phyloP scores from a whole-genome alignment of 2,888 invertebrate species.

The Invenusta paracnida region DNA sequence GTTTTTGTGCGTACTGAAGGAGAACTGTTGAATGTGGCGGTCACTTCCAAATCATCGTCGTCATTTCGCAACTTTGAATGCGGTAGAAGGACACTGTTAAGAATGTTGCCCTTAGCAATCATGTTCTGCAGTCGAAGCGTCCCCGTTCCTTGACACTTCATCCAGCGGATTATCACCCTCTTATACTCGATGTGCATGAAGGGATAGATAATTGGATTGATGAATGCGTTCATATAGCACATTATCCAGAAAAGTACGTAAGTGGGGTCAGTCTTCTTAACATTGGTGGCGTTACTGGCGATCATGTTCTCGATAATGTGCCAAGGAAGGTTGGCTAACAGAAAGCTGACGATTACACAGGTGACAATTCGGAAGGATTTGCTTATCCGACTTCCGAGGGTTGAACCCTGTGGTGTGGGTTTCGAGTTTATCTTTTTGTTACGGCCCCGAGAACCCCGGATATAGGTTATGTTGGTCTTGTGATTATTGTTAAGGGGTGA shows the following conservation, averaged over 20 bases:
- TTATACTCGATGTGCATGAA: constrained; percentile 38
- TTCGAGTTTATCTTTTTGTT: neutral
- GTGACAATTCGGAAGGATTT: constrained; percentile 42
- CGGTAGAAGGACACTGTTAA: too few species aligned
- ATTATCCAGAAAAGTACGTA: constrained; percentile 40
- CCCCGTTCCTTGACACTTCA: constrained; percentile 27
- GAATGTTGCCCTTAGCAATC: too few species aligned
- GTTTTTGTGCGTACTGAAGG: too few species aligned
- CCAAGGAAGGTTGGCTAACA: constrained; percentile 42
- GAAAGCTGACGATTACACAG: constrained; percentile 37
- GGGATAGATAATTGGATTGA: constrained; percentile 42
- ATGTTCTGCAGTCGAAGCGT: too few species aligned
- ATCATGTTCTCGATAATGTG: constrained; percentile 41
- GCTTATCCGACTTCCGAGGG: constrained; percentile 3
- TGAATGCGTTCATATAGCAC: constrained; percentile 42
- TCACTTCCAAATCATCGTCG: too few species aligned
- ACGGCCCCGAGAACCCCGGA: neutral
- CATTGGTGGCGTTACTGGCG: neutral
- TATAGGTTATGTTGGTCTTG: too few species aligned
- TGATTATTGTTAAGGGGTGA: too few species aligned
- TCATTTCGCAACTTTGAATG: too few species aligned
- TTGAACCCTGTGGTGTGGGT: neutral
- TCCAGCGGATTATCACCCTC: constrained; percentile 14
- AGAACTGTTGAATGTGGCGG: too few species aligned
- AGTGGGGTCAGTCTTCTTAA: constrained; percentile 28